Evolutionary conservation across 2,113 vertebrate genomes (phyloP).

Genomic region (Ptychochromis oligacanthus): DNA sequence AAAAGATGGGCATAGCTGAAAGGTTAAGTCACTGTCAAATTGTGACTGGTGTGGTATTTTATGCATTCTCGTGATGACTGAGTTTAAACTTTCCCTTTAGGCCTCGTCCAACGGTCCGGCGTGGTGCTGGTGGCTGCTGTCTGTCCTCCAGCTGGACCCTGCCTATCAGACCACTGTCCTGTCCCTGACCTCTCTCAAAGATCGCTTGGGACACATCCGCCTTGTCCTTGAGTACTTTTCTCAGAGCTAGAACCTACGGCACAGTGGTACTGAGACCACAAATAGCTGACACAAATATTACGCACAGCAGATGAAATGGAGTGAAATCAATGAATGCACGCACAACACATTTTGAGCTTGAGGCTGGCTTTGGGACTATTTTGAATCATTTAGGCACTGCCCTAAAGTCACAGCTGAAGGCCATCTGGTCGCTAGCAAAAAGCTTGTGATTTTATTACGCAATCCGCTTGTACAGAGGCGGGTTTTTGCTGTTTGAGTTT

Average conservation of each 20-base stretch:
- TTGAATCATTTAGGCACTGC: background rate
- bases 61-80: background rate
- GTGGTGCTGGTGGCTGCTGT: slow-evolving; percentile 88
- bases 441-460: background rate
- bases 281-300: background rate
- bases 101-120: slow-evolving; percentile 81
- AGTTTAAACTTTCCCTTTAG: slow-evolving; percentile 41
- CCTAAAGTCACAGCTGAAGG: slow-evolving; percentile 15
- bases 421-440: background rate
- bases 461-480: background rate
- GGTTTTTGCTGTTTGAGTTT: slow-evolving; percentile 15
- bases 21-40: too few relatives aligned
- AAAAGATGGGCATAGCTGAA: too few relatives aligned
- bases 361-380: background rate
- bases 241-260: slow-evolving; percentile 69
- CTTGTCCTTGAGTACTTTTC: slow-evolving; percentile 83
- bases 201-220: slow-evolving; percentile 84
- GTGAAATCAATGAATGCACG: slow-evolving; percentile 17
- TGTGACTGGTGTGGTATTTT: background rate
- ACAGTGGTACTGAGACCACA: background rate
- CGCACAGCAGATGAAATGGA: slow-evolving; percentile 6
- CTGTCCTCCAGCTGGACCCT: slow-evolving; percentile 83
- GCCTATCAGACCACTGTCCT: slow-evolving; percentile 84
- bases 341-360: background rate
- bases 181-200: slow-evolving; percentile 83